Evolutionary conservation across 2,888 invertebrate species (phyloP).

Genomic region (Meteorus cinctellus): DNA sequence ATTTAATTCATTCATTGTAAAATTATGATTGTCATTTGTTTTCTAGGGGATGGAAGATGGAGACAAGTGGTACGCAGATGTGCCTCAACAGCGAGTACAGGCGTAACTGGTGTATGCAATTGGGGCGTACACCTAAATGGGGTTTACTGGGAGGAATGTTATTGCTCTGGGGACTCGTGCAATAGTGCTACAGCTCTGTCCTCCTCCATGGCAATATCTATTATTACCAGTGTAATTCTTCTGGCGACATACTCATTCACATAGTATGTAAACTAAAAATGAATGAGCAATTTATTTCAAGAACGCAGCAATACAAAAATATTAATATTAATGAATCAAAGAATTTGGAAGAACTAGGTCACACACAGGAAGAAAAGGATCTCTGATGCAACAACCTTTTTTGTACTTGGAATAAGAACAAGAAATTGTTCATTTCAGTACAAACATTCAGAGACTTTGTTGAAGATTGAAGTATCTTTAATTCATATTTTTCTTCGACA

Average conservation of each 20-base stretch:
- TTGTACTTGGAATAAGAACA: too few relatives aligned
- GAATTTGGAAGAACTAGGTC: not conserved
- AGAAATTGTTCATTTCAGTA: too few relatives aligned
- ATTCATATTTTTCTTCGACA: too few relatives aligned
- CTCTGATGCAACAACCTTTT: too few relatives aligned
- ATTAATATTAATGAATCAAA: not conserved
- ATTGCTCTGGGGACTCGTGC: conserved; percentile 93
- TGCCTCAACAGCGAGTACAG: conserved; percentile 91
- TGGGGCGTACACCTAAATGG: conserved; percentile 97
- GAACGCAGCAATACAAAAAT: not conserved
- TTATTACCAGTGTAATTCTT: conserved; percentile 30
- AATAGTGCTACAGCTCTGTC: conserved; percentile 75
- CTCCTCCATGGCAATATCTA: conserved; percentile 36
- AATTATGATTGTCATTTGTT: conserved; percentile 48
- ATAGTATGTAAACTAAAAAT: conserved; percentile 28
- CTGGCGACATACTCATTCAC: conserved; percentile 43
- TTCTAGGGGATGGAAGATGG: conserved; percentile 96
- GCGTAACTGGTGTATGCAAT: conserved; percentile 95
- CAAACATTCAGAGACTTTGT: too few relatives aligned
- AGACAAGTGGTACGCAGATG: conserved; percentile 92
- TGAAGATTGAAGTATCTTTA: too few relatives aligned
- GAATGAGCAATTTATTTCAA: not conserved
- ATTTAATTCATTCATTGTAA: conserved; percentile 14
- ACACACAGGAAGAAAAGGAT: too few relatives aligned
- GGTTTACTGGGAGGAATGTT: conserved; percentile 97